Conservation (phyloP, 2,797 vertebrate genomes). For the Gorsachius magnificus region DNA sequence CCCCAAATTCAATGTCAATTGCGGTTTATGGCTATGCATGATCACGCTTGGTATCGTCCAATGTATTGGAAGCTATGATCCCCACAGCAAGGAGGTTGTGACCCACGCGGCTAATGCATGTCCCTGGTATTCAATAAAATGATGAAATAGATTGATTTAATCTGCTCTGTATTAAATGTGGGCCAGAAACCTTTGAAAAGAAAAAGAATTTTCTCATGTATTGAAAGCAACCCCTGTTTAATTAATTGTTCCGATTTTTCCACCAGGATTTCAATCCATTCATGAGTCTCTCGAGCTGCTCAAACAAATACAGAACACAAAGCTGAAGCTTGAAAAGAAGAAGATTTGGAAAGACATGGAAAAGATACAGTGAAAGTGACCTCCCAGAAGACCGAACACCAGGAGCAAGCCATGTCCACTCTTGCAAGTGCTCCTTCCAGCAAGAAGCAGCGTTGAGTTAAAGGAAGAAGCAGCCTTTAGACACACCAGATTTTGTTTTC, state of each 20-base stretch:
- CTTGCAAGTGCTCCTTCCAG: neutral
- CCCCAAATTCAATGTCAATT: neutral
- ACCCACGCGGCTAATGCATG: neutral
- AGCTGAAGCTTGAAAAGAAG: conserved; percentile 81
- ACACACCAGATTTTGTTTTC: neutral
- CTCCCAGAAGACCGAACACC: conserved; percentile 50
- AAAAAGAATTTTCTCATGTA: neutral
- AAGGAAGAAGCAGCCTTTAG: neutral
- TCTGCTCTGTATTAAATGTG: neutral
- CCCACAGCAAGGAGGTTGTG: neutral
- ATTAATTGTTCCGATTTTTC: conserved; percentile 16
- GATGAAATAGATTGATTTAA: neutral
- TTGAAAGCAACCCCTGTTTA: neutral
- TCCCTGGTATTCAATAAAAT: neutral
- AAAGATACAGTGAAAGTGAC: conserved; percentile 56
- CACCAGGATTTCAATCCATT: conserved; percentile 83
- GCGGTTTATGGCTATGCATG: too few relatives aligned
- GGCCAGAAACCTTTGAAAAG: neutral
- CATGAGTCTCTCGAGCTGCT: conserved; percentile 82
- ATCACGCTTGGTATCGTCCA: accelerated
- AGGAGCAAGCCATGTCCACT: conserved; percentile 20
- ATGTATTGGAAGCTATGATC: neutral
- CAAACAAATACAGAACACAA: conserved; percentile 81
- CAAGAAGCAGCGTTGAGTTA: neutral
- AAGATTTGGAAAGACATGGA: conserved; percentile 79